Conservation (phyloP, 2,888 invertebrate genomes). For the Chrysotoxum bicinctum region DNA sequence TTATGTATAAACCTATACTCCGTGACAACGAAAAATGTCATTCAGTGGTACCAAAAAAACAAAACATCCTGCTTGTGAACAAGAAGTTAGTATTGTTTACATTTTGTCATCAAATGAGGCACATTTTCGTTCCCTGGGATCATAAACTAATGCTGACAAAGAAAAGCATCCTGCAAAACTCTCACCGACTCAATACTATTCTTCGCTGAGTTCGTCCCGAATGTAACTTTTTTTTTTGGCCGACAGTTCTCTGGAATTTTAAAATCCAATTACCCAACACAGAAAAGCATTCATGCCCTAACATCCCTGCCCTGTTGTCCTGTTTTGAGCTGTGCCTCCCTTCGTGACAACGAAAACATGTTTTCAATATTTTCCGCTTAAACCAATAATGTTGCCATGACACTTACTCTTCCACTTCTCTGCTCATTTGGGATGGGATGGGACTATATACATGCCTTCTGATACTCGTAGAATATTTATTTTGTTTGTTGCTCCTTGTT, state of each 20-base stretch:
- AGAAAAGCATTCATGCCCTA: slow-evolving; percentile 56
- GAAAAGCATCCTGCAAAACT: slow-evolving; percentile 51
- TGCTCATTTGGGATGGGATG: slow-evolving; percentile 45
- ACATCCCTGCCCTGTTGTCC: background rate
- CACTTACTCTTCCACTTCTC: slow-evolving; percentile 51
- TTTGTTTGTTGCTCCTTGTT: slow-evolving; percentile 25
- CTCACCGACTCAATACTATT: slow-evolving; percentile 27
- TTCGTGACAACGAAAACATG: slow-evolving; percentile 42
- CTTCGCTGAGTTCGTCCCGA: slow-evolving; percentile 34
- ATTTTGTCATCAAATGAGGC: slow-evolving; percentile 55
- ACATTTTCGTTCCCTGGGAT: slow-evolving; percentile 54
- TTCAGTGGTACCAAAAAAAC: background rate
- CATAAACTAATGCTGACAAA: slow-evolving; percentile 61
- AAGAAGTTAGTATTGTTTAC: slow-evolving; percentile 52
- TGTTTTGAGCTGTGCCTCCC: background rate
- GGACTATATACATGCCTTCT: background rate
- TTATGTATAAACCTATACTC: too few relatives aligned
- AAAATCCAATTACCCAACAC: slow-evolving; percentile 69
- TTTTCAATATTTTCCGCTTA: slow-evolving; percentile 69
- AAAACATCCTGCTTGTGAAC: background rate
- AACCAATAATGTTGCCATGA: slow-evolving; percentile 71
- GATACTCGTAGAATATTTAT: background rate
- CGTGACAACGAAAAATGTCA: background rate
- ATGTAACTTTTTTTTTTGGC: slow-evolving; percentile 42
- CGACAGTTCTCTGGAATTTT: slow-evolving; percentile 40